Conservation (phyloP, 23 tunicate genomes). For the Aplidium turbinatum region DNA sequence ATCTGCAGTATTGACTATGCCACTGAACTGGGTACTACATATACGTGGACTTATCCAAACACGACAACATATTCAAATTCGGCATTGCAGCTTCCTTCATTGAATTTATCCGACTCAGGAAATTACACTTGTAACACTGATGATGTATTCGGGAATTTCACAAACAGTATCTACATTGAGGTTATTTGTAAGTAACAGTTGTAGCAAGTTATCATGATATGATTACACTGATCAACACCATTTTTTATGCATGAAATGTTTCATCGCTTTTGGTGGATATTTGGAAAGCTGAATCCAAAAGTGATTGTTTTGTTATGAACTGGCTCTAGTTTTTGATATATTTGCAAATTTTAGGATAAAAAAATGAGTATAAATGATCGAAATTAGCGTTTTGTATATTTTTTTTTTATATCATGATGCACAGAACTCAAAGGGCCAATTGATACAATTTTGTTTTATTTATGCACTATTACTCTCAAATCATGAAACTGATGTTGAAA, state of each 20-base stretch:
- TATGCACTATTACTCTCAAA: background rate
- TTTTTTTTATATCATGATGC: background rate
- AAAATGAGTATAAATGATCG: background rate
- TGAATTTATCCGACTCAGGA: too few relatives aligned
- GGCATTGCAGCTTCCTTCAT: too few relatives aligned
- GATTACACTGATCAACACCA: too few relatives aligned
- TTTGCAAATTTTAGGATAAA: background rate
- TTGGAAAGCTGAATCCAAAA: background rate
- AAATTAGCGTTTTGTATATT: background rate
- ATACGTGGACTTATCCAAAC: too few relatives aligned
- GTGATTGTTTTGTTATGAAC: background rate
- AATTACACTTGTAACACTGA: too few relatives aligned
- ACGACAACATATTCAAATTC: too few relatives aligned
- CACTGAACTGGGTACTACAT: too few relatives aligned
- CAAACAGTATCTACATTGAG: too few relatives aligned
- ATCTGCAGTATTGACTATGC: too few relatives aligned
- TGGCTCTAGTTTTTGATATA: background rate
- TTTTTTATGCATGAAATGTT: background rate
- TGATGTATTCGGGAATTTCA: too few relatives aligned
- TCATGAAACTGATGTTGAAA: background rate
- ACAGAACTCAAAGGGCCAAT: background rate
- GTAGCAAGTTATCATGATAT: too few relatives aligned
- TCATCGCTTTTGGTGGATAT: background rate
- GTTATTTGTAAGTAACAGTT: too few relatives aligned
- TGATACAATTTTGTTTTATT: background rate